Percentiles rank a stretch among this genome's conserved stretches.
Conservation (phyloP, 2,888 invertebrate species). For the Linyphia triangularis region DNA sequence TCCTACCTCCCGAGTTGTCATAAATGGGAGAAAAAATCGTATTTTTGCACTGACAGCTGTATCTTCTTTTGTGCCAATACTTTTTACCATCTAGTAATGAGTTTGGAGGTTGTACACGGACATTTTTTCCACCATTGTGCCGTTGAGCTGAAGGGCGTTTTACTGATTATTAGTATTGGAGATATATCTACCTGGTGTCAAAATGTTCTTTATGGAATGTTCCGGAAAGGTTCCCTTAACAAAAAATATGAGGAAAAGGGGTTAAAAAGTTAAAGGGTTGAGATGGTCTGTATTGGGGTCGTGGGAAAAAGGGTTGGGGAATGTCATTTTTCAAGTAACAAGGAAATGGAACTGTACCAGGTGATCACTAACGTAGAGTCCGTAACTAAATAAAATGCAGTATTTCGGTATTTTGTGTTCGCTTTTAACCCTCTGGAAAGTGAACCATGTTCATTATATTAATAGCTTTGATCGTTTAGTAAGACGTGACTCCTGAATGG, state of each 20-base stretch:
- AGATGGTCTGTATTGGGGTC: neutral
- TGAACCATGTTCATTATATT: no score
- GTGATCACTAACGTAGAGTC: no score
- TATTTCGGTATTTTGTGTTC: no score
- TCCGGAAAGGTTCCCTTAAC: no score
- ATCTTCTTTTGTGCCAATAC: neutral
- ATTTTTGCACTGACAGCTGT: neutral
- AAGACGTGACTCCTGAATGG: no score
- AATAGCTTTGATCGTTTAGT: no score
- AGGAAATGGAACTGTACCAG: no score
- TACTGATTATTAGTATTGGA: neutral
- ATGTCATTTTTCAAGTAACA: no score
- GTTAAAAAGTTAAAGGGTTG: neutral
- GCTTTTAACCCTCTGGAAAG: no score
- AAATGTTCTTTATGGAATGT: neutral
- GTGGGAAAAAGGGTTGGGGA: neutral
- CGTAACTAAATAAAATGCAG: no score
- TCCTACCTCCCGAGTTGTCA: neutral
- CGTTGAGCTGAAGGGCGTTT: neutral
- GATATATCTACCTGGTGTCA: neutral
- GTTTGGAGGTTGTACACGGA: neutral
- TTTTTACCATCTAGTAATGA: neutral
- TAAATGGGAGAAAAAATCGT: neutral
- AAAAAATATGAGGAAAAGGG: neutral
- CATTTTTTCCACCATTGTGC: neutral